Percentiles rank a stretch among this genome's conserved stretches.
These are phyloP conservation scores for Oligia strigilis DNA, from an alignment of 2,888 invertebrate genomes.

Conservation along the genomic window DNA sequence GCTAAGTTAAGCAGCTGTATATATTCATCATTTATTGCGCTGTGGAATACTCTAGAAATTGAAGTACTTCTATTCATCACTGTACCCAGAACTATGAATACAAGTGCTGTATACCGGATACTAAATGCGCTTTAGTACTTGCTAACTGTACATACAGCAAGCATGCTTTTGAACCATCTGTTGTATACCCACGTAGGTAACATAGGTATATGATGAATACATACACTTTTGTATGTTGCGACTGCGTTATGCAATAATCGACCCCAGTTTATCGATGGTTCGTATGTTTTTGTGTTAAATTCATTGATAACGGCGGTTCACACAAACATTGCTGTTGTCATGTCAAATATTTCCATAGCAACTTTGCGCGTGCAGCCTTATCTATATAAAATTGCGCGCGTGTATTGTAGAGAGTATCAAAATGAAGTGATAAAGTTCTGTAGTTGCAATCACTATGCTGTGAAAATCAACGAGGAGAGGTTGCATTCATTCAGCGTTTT, in stretches of 20 bases:
- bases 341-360: slow-evolving; percentile 50
- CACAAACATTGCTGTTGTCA: slow-evolving; percentile 45
- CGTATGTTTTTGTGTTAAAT: slow-evolving; percentile 57
- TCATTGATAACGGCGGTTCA: slow-evolving; percentile 48
- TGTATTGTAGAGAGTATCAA: slow-evolving; percentile 30
- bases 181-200: not conserved
- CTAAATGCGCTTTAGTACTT: not conserved
- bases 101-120: not conserved
- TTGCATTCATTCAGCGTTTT: not conserved
- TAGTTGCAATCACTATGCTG: slow-evolving; percentile 3
- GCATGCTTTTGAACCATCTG: not conserved
- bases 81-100: not conserved
- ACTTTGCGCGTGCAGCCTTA: slow-evolving; percentile 45
- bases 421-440: slow-evolving; percentile 10
- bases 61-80: not conserved
- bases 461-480: not conserved
- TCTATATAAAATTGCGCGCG: slow-evolving; percentile 23
- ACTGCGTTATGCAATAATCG: slow-evolving; percentile 54
- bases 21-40: not conserved
- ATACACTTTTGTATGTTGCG: slow-evolving; percentile 22
- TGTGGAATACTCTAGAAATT: slow-evolving; percentile 3
- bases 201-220: slow-evolving; percentile 14
- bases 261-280: slow-evolving; percentile 53
- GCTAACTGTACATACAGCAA: not conserved
- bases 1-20: not conserved